Base-by-base conservation (phyloP, 2,797 vertebrate genomes). In the Sebastes steindachneri region DNA sequence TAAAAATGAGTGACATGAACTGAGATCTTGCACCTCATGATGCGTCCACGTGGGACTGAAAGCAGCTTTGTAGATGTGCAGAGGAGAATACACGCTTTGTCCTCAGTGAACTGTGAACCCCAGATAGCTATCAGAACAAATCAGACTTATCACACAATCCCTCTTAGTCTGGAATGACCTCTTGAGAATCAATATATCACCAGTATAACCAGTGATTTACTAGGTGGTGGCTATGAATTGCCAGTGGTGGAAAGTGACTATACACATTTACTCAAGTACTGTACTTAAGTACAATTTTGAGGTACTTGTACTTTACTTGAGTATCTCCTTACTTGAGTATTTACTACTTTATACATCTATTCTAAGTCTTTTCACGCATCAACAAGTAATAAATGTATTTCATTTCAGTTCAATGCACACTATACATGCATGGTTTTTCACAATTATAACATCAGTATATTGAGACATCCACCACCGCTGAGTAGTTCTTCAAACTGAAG, bases 71-170 rank as follows among this genome's bases (percentile, higher is more conserved):
- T 66, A 55, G 68, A 21, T 41, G 48, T 1, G 51, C 35, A 59
- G 67, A 82, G 76, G 10, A 80, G 53, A 92, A 90, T 69, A 45
- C 7, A 28, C 1, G 3, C 79, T 57, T 84, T 92, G 86, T 90
- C 73, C 53, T 53, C 58, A 48, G 48, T 80, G 62, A 78, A 70
- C 88, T 64, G 62, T 68, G 75, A 86, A 71, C 69, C 21, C 5
- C 37, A 64, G 79, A 89, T 85, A 80, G 70, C 15, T 25, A 88
- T 86, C 85, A 79, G 81, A 87, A 78, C 76, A 83, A 88, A 84
- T 88, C 31, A 9, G 23, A 76, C 45, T 48, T 73, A 68, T 74
- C 72, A 75, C 60, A 78, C 29, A 79, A 25, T 63, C 54, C 26
- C 19, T 12, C 60, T 23, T 25, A 12, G 33, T 77, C 58, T 79